Percentiles rank a stretch among this genome's conserved stretches.
Evolutionary conservation across 2,888 invertebrate genomes (phyloP).

Genomic region (Scaptomyza reducta): DNA sequence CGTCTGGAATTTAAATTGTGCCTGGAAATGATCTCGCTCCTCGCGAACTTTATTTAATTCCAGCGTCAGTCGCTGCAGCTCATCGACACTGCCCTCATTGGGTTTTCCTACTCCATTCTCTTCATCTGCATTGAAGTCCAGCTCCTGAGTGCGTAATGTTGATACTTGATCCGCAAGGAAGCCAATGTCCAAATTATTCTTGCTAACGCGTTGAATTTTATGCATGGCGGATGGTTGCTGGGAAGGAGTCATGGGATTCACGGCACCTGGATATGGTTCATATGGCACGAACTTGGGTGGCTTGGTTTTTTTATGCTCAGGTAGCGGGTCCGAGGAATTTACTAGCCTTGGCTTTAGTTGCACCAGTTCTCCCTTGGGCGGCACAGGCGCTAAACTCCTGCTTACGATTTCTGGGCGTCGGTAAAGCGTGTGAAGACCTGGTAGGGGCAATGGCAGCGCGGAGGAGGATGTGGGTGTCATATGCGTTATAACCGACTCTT

Average conservation of each 20-base stretch:
- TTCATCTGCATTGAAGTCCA: constrained; percentile 80
- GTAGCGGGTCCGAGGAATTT: constrained; percentile 68
- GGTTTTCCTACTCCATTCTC: constrained; percentile 80
- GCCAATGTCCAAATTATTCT: constrained; percentile 88
- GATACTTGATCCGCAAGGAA: constrained; percentile 90
- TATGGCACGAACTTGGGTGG: constrained; percentile 94
- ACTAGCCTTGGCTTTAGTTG: constrained; percentile 87
- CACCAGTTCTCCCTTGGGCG: constrained; percentile 86
- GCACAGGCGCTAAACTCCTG: constrained; percentile 83
- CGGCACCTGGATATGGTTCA: constrained; percentile 94
- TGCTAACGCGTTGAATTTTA: constrained; percentile 70
- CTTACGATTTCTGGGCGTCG: constrained; percentile 70
- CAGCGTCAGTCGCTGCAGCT: constrained; percentile 56
- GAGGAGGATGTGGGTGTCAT: constrained; percentile 41
- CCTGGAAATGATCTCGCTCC: constrained; percentile 90
- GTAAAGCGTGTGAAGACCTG: constrained; percentile 80
- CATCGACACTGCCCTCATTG: constrained; percentile 57
- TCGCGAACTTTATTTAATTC: constrained; percentile 85
- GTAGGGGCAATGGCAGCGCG: constrained; percentile 56
- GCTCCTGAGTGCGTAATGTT: constrained; percentile 87
- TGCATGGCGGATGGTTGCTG: constrained; percentile 82
- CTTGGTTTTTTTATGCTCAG: constrained; percentile 83
- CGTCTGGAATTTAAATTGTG: constrained; percentile 93
- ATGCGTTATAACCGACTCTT: constrained; percentile 63
- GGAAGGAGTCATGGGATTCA: constrained; percentile 88